Evolutionary conservation across 2,888 invertebrate species (phyloP).

Genomic region (Amblyjoppa fuscipennis): DNA sequence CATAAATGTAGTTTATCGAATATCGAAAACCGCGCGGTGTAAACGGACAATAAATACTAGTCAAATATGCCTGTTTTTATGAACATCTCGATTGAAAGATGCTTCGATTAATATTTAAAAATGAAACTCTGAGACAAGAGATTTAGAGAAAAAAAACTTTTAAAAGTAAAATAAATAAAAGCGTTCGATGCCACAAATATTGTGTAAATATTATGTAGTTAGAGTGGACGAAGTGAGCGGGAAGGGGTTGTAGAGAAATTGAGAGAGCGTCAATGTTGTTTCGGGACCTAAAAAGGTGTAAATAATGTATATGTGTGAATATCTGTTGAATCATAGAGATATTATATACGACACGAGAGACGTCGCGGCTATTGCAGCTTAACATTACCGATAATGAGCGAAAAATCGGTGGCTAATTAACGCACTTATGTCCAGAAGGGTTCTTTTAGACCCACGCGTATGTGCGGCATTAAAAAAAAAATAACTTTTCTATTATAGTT

Average conservation of each 20-base stretch:
- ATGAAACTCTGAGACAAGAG: conserved; percentile 36
- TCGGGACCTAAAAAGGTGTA: conserved; percentile 75
- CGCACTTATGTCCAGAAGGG: background rate
- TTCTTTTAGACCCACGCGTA: background rate
- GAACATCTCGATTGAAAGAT: conserved; percentile 60
- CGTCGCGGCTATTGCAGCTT: conserved; percentile 58
- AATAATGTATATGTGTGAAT: conserved; percentile 82
- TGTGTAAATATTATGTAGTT: conserved; percentile 65
- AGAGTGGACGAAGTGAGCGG: conserved; percentile 29
- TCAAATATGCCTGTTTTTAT: conserved; percentile 70
- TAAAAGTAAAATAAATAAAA: conserved; percentile 38
- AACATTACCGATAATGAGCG: conserved; percentile 36
- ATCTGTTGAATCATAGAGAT: conserved; percentile 71
- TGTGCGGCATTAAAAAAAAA: background rate
- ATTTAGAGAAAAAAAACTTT: conserved; percentile 30
- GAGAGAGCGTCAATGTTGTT: conserved; percentile 56
- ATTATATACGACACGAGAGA: conserved; percentile 38
- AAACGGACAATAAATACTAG: conserved; percentile 78
- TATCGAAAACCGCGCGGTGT: conserved; percentile 64
- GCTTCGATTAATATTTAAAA: conserved; percentile 49
- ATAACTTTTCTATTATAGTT: background rate
- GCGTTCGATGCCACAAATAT: conserved; percentile 69
- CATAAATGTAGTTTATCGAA: conserved; percentile 38
- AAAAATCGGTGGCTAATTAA: conserved; percentile 34
- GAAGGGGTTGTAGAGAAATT: conserved; percentile 11